Base-by-base conservation (phyloP, 2,888 invertebrate genomes). In the Rotaria macrura region DNA sequence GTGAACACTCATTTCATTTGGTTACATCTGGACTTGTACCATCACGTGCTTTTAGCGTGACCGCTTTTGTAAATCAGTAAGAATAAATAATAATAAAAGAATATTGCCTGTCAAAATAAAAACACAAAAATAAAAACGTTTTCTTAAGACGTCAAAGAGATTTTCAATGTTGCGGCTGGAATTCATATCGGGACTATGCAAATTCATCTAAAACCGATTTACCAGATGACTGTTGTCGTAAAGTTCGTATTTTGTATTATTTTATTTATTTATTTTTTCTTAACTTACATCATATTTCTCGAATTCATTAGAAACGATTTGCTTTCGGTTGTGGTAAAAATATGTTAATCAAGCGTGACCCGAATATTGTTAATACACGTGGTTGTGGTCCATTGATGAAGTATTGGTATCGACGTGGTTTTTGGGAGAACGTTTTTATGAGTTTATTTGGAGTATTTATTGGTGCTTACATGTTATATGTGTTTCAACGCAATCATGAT, bases 101-200 rank as follows among this genome's bases (percentile, higher is more conserved):
- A n/a, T n/a, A n/a, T n/a, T n/a, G n/a, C n/a, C n/a, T n/a, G n/a
- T n/a, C n/a, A n/a, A n/a, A 47, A 47, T 47, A 47, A 47, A 7
- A 47, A 14, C 14, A 47, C 6, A 47, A 47, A 47, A 47, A 43
- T 12, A 57, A 55, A 57, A 29, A 10, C 49, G 0, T 49, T 49
- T 49, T 40, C 52, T 84, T 54, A 23, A 84, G 84, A 86, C 52
- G 85, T 65, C 83, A 86, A 84, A 57, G 86, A 84, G 86, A 86
- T 72, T 86, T 86, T 85, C 84, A 83, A 29, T 86, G 86, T 65
- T 86, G 86, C 84, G 86, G 86, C 49, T 86, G 86, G 86, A 84
- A 85, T 38, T 83, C 83, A 23, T 85, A 85, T 43, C 55, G 83
- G 47, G 86, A 86, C 72, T 86, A 86, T 86, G 54, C 84, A 10